These are phyloP conservation scores for Alviniconcha marisindica DNA, from an alignment of 1,140 invertebrate genomes.

Conservation along the genomic window DNA sequence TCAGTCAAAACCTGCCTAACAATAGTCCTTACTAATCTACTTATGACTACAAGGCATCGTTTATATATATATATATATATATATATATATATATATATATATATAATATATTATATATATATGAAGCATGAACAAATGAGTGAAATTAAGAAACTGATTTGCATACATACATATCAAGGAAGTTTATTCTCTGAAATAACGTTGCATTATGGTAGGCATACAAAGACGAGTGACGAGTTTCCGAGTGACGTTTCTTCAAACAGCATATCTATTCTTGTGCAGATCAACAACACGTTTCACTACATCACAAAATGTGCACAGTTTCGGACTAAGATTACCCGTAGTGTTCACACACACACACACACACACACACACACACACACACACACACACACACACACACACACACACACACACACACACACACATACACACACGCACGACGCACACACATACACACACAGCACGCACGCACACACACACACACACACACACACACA, in stretches of 20 bases:
- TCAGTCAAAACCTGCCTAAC: no score
- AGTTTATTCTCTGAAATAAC: background rate
- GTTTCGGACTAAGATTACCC: no score
- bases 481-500: no score
- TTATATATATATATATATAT: no score
- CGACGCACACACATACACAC: slow-evolving; percentile 1
- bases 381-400: slow-evolving; percentile 13
- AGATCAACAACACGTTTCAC: no score
- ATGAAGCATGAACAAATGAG: background rate
- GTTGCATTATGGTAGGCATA: background rate
- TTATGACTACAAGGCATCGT: no score
- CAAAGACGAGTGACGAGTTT: background rate
- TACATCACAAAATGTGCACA: background rate
- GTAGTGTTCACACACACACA: background rate
- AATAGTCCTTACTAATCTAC: no score
- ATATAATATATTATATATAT: no score
- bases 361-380: background rate
- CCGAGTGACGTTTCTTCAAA: background rate
- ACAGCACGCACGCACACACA: background rate
- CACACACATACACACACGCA: background rate
- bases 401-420: slow-evolving; percentile 15
- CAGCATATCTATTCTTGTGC: no score
- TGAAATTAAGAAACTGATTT: no score
- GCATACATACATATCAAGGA: no score
- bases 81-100: no score